Evolutionary conservation across 2,797 vertebrate genomes (phyloP).

Genomic region (Alauda arvensis): DNA sequence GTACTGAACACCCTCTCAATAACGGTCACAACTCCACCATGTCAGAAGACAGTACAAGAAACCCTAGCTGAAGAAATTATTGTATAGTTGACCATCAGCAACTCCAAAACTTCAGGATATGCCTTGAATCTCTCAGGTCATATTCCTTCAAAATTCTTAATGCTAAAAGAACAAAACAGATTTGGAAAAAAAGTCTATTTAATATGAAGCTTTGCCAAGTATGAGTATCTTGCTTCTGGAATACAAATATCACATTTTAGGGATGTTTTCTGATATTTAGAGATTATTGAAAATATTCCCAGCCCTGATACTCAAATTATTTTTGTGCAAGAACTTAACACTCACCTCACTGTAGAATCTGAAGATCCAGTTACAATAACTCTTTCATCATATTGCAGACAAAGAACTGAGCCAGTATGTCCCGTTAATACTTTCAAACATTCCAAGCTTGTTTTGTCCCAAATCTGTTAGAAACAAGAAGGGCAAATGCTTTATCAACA

Average conservation of each 20-base stretch:
- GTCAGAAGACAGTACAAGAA: background rate
- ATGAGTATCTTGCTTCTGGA: background rate
- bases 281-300: background rate
- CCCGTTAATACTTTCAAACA: constrained; percentile 97
- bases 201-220: background rate
- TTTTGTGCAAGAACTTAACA: background rate
- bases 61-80: background rate
- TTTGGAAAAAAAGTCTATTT: background rate
- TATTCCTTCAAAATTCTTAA: background rate
- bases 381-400: constrained; percentile 96
- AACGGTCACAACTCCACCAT: background rate
- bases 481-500: background rate
- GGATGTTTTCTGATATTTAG: background rate
- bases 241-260: background rate
- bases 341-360: constrained; percentile 94
- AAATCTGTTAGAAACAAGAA: constrained; percentile 79
- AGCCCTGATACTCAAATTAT: background rate
- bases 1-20: background rate
- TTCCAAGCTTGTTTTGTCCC: constrained; percentile 97
- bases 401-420: constrained; percentile 96
- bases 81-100: background rate
- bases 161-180: background rate
- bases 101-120: background rate
- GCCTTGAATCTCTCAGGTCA: background rate
- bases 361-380: constrained; percentile 98